Conservation (phyloP, 2,113 vertebrate species). For the Blennius ocellaris region DNA sequence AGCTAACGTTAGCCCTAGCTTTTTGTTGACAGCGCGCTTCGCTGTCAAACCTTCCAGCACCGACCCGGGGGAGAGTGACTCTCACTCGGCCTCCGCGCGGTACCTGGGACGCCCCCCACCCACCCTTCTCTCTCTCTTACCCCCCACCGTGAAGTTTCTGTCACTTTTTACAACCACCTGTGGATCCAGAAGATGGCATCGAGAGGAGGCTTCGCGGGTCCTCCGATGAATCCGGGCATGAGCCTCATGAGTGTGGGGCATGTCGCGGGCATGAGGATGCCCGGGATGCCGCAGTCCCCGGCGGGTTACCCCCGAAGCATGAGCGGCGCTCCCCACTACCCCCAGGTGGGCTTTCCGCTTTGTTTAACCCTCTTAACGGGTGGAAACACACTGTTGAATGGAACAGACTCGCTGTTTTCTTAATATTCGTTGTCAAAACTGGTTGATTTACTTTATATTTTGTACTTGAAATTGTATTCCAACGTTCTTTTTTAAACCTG, state of each 20-base stretch:
- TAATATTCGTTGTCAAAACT: too few species aligned
- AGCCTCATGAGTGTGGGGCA: conserved; percentile 76
- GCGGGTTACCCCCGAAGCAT: conserved; percentile 77
- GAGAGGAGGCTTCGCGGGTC: conserved; percentile 75
- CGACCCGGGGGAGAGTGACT: not conserved
- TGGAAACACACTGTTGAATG: not conserved
- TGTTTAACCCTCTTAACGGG: not conserved
- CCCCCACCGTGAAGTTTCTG: conserved; percentile 13
- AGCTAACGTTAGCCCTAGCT: conserved; percentile 72
- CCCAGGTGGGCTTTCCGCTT: conserved; percentile 66
- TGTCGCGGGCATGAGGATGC: conserved; percentile 76
- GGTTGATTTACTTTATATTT: too few species aligned
- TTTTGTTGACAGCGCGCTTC: conserved; percentile 70
- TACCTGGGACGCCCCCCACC: too few species aligned
- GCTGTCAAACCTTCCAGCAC: conserved; percentile 65
- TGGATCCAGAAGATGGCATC: conserved; percentile 72
- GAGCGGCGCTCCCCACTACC: conserved; percentile 72
- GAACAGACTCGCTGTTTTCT: not conserved
- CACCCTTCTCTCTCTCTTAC: too few species aligned
- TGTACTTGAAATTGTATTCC: too few species aligned
- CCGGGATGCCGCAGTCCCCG: conserved; percentile 72
- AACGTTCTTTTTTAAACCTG: not conserved
- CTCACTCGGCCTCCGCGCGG: too few species aligned
- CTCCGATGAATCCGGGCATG: conserved; percentile 72
- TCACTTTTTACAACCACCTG: conserved; percentile 58